Conservation (phyloP, 2,888 invertebrate species). For the Erpobdella octoculata region DNA sequence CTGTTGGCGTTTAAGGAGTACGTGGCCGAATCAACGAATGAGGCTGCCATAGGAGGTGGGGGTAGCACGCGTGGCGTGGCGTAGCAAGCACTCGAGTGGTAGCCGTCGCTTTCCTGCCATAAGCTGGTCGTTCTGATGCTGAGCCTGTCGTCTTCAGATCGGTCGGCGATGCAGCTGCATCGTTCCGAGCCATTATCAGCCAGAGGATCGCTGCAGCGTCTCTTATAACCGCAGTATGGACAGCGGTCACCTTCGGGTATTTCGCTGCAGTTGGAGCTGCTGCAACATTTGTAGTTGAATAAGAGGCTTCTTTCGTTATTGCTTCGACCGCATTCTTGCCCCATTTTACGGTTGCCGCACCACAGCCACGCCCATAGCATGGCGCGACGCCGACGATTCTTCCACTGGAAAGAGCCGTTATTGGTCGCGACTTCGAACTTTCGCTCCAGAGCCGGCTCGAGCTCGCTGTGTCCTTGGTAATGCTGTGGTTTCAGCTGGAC, state of each 20-base stretch:
- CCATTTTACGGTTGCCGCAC: background rate
- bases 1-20: conserved; percentile 7
- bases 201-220: background rate
- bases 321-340: background rate
- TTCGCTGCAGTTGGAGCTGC: background rate
- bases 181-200: background rate
- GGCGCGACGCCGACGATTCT: background rate
- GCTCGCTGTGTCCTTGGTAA: background rate
- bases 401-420: background rate
- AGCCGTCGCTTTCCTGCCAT: background rate
- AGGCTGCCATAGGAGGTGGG: background rate
- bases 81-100: background rate
- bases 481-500: background rate
- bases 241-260: background rate
- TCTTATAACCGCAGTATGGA: background rate
- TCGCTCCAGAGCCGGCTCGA: background rate
- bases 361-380: conserved; percentile 3
- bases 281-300: conserved; percentile 9
- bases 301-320: background rate
- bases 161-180: background rate
- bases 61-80: background rate
- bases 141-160: background rate
- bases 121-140: background rate
- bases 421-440: background rate
- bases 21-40: background rate